Conservation (phyloP, 2,113 vertebrate genomes). For the Sturnus vulgaris region DNA sequence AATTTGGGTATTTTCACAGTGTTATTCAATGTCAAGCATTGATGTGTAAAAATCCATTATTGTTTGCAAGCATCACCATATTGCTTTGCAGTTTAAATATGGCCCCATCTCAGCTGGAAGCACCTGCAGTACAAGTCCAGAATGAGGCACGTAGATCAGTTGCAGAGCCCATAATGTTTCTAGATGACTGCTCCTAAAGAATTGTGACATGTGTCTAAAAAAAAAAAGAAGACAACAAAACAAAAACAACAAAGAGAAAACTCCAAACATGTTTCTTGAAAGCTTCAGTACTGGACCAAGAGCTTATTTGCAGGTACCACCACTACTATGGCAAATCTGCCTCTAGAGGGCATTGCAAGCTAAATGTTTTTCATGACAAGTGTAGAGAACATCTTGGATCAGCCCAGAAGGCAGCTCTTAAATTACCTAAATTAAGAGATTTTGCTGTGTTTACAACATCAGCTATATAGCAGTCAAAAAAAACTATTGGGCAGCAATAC, state of each 20-base stretch:
- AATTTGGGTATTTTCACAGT: not conserved
- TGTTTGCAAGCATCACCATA: not conserved
- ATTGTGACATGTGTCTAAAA: not conserved
- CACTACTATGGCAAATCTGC: not conserved
- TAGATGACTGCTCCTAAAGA: not conserved
- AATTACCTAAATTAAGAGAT: not conserved
- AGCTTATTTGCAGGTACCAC: not conserved
- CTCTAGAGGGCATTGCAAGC: conserved; percentile 66
- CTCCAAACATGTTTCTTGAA: not conserved
- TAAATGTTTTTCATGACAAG: not conserved
- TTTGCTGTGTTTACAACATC: not conserved
- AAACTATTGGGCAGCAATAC: not conserved
- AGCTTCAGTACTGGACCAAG: not conserved
- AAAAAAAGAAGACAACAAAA: no score
- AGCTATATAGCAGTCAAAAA: not conserved
- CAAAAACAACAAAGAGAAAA: accelerated
- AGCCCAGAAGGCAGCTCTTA: not conserved
- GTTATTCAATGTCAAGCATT: not conserved
- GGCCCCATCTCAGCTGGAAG: not conserved
- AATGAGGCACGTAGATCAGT: not conserved
- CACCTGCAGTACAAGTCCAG: not conserved
- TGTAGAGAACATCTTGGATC: not conserved
- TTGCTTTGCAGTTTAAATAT: not conserved
- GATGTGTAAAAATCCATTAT: not conserved
- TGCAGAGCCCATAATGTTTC: not conserved